Percentiles rank a stretch among this genome's conserved stretches.
phyloP scores from a whole-genome alignment of 1,140 invertebrate genomes.

The Drosophila ercepeae region DNA sequence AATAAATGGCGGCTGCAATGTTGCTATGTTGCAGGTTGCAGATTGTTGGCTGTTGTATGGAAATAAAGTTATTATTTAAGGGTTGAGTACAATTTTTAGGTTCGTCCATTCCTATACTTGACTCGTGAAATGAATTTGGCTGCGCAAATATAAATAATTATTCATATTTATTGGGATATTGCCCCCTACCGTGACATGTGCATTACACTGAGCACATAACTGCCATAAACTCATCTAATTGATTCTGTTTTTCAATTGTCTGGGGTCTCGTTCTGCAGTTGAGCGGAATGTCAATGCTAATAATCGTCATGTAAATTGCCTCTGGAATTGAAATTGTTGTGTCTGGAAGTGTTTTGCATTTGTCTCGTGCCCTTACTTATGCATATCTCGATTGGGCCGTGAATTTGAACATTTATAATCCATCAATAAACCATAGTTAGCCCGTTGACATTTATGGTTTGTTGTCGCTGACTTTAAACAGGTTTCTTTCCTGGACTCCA shows the following conservation, averaged over 20 bases:
- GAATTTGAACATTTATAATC: slow-evolving; percentile 34
- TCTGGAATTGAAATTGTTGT: slow-evolving; percentile 62
- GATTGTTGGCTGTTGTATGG: not conserved
- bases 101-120: not conserved
- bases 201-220: slow-evolving; percentile 23
- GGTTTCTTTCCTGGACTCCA: slow-evolving; percentile 7
- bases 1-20: slow-evolving; percentile 2
- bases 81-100: not conserved
- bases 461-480: slow-evolving; percentile 5
- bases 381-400: not conserved
- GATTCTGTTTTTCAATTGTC: slow-evolving; percentile 77
- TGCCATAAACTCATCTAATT: slow-evolving; percentile 61
- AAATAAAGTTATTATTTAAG: not conserved
- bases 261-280: slow-evolving; percentile 53
- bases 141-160: slow-evolving; percentile 40
- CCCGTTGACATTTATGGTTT: slow-evolving; percentile 54
- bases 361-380: slow-evolving; percentile 46
- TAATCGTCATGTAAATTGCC: slow-evolving; percentile 76
- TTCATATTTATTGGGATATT: slow-evolving; percentile 30
- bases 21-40: not conserved
- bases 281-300: slow-evolving; percentile 76
- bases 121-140: slow-evolving; percentile 31
- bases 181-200: slow-evolving; percentile 10
- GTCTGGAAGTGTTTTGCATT: slow-evolving; percentile 46
- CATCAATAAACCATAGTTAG: slow-evolving; percentile 42